A percentile compares a stretch with the other conserved stretches of the same genome.
Conservation (phyloP, 2,888 invertebrate species). For the Lapara coniferarum region DNA sequence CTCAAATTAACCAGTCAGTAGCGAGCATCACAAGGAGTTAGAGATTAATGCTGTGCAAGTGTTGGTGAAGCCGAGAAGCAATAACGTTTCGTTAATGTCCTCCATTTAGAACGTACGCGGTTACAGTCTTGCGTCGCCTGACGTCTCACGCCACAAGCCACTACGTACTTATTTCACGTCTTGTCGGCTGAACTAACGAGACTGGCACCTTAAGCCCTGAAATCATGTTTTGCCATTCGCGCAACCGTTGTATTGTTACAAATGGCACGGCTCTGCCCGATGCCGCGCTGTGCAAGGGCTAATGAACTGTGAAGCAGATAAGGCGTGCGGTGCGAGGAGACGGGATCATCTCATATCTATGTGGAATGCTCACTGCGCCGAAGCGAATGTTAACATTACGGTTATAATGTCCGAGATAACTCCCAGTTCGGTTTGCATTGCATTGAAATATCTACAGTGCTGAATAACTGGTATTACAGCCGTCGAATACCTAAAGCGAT, state of each 20-base stretch:
- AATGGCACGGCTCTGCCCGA: conserved; percentile 74
- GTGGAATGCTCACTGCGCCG: conserved; percentile 63
- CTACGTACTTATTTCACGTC: conserved; percentile 61
- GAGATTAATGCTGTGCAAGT: conserved; percentile 77
- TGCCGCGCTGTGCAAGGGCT: conserved; percentile 70
- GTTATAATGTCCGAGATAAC: conserved; percentile 23
- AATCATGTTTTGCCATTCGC: conserved; percentile 74
- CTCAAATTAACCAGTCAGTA: conserved; percentile 60
- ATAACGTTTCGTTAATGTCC: conserved; percentile 79
- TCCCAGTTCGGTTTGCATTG: conserved; percentile 18
- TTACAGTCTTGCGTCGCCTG: conserved; percentile 70
- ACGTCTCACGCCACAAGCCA: conserved; percentile 58
- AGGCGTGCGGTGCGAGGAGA: conserved; percentile 71
- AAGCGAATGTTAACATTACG: conserved; percentile 51
- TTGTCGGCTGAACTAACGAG: conserved; percentile 52
- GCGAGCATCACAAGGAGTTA: conserved; percentile 63
- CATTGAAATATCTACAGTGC: neutral
- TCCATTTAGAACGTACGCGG: conserved; percentile 76
- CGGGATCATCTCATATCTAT: conserved; percentile 74
- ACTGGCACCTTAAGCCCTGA: conserved; percentile 66
- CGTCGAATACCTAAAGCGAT: neutral
- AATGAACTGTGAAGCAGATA: conserved; percentile 85
- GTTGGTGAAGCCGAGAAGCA: conserved; percentile 73
- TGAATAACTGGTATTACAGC: neutral
- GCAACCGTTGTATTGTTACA: conserved; percentile 78